A percentile compares a stretch with the other conserved stretches of the same genome.
Evolutionary conservation across 2,113 vertebrate species (phyloP).

Genomic region (Cryptotis parvus): DNA sequence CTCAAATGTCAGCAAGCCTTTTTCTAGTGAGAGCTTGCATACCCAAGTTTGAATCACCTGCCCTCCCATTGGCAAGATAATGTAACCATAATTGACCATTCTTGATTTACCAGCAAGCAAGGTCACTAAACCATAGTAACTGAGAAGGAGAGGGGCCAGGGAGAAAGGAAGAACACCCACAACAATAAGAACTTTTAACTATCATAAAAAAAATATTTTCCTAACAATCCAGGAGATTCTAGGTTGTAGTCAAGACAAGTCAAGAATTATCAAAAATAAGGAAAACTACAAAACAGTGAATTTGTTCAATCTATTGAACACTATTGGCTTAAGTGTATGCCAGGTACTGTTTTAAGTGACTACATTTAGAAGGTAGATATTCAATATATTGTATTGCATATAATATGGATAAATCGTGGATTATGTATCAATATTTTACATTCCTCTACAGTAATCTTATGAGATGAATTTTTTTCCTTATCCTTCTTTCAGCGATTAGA

Average conservation of each 20-base stretch:
- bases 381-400: neutral
- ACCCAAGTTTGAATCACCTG: neutral
- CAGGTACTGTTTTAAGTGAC: neutral
- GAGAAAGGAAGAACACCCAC: neutral
- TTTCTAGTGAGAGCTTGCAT: neutral
- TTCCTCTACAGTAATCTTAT: neutral
- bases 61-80: neutral
- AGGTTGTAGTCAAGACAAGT: neutral
- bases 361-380: neutral
- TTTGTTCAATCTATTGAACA: neutral
- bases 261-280: neutral
- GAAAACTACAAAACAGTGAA: slow-evolving; percentile 20
- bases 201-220: neutral
- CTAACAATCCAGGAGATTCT: neutral
- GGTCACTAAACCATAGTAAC: too few relatives aligned
- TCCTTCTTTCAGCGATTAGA: neutral
- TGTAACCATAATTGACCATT: neutral
- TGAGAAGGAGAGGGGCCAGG: neutral
- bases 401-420: neutral
- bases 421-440: neutral
- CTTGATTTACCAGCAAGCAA: neutral
- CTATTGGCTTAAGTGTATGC: neutral
- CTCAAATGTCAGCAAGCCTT: neutral
- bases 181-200: neutral
- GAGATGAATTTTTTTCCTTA: neutral